Evolutionary conservation across 2,888 invertebrate genomes (phyloP).

Genomic region (Nemapogon koenigi): DNA sequence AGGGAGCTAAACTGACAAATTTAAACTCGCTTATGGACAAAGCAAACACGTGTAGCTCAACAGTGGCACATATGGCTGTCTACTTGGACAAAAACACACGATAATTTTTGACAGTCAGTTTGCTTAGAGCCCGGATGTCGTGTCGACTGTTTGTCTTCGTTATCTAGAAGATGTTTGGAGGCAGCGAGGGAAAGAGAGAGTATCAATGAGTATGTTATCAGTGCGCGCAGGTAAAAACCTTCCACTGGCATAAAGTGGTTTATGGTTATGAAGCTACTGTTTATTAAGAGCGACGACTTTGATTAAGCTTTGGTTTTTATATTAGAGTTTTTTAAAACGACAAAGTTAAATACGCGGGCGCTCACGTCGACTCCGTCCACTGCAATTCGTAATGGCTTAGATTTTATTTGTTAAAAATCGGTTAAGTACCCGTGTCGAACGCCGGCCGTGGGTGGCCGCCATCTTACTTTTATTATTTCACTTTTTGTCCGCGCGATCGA

Average conservation of each 20-base stretch:
- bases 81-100: conserved; percentile 20
- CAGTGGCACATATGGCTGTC: conserved; percentile 12
- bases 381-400: conserved; percentile 61
- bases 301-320: not conserved
- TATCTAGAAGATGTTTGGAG: conserved; percentile 35
- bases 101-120: conserved; percentile 22
- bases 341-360: not conserved
- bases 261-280: conserved; percentile 40
- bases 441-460: conserved; percentile 59
- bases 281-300: conserved; percentile 6
- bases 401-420: conserved; percentile 67
- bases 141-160: conserved; percentile 34
- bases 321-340: not conserved
- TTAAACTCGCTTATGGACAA: conserved; percentile 4
- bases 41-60: conserved; percentile 5
- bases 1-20: conserved; percentile 7
- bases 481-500: conserved; percentile 55
- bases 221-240: conserved; percentile 25
- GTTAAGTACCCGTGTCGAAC: conserved; percentile 65
- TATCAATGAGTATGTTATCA: conserved; percentile 45
- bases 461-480: conserved; percentile 53
- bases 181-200: conserved; percentile 12
- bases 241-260: conserved; percentile 29
- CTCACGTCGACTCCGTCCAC: conserved; percentile 33
- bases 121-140: conserved; percentile 46